Percentiles rank a stretch among this genome's conserved stretches.
These are phyloP conservation scores for Malurus cyaneus DNA, from an alignment of 2,113 vertebrate genomes.

Conservation along the genomic window DNA sequence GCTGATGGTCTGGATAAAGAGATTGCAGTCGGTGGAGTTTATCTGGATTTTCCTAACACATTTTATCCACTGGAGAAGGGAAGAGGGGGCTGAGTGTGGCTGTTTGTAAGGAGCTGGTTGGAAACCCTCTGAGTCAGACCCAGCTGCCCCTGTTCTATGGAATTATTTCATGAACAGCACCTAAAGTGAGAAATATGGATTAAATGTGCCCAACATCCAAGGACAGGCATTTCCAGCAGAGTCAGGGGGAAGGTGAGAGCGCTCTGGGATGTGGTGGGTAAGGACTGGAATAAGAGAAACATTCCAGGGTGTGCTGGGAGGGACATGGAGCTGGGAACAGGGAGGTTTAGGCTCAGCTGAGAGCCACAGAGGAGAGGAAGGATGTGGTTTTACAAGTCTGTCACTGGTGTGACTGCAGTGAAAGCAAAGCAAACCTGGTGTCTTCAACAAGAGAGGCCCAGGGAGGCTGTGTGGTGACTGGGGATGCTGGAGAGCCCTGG, in stretches of 20 bases:
- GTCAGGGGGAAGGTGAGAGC: background rate
- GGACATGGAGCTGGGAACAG: background rate
- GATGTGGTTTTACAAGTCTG: background rate
- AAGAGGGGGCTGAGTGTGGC: background rate
- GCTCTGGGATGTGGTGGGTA: background rate
- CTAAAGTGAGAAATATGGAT: background rate
- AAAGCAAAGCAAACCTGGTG: background rate
- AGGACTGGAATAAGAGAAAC: background rate
- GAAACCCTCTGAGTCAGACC: background rate
- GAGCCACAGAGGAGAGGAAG: background rate
- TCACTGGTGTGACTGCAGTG: background rate
- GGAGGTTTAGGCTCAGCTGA: background rate
- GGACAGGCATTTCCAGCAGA: background rate
- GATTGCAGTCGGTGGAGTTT: background rate
- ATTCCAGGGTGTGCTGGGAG: background rate
- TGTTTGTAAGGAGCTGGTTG: background rate
- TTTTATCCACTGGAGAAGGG: background rate
- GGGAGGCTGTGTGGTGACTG: background rate
- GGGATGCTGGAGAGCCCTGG: background rate
- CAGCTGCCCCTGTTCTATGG: background rate
- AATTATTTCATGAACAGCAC: background rate
- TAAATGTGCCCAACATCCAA: background rate
- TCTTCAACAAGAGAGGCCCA: background rate
- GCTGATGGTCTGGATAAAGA: slow-evolving; percentile 23
- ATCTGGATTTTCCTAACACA: background rate